Conservation (phyloP, 2,797 vertebrate genomes). For the Dallia pectoralis region DNA sequence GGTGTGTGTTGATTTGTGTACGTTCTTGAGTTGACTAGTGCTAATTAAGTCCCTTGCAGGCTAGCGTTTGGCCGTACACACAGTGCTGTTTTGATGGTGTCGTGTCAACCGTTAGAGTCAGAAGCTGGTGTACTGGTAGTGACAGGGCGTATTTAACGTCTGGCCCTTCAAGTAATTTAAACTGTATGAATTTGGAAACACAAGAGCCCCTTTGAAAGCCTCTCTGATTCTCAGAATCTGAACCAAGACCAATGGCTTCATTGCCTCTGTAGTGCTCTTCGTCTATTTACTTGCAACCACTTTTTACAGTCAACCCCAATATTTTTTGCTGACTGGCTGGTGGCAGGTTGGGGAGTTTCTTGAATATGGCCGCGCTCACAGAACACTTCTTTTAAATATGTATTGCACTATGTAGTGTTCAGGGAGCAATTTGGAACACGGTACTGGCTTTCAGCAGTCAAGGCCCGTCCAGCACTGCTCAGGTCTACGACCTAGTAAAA, state of each 20-base stretch:
- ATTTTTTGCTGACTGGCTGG: conserved; percentile 28
- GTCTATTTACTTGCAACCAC: conserved; percentile 60
- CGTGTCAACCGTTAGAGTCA: conserved; percentile 32
- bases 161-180: conserved; percentile 50
- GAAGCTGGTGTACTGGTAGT: conserved; percentile 29
- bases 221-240: conserved; percentile 21
- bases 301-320: conserved; percentile 54
- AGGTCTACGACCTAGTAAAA: background rate
- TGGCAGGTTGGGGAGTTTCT: conserved; percentile 24
- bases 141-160: conserved; percentile 8
- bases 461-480: no score
- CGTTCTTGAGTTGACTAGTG: background rate
- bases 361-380: background rate
- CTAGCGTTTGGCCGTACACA: conserved; percentile 25
- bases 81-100: conserved; percentile 37
- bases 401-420: background rate
- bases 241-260: conserved; percentile 48
- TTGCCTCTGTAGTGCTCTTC: conserved; percentile 46
- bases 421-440: background rate
- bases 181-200: conserved; percentile 43
- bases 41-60: background rate
- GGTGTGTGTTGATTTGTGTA: background rate
- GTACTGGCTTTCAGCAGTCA: background rate
- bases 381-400: background rate
- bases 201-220: conserved; percentile 38